Percentiles rank a stretch among this genome's conserved stretches.
These are phyloP conservation scores for Mungos mungo DNA, from an alignment of 2,113 vertebrate species.

Conservation along the genomic window DNA sequence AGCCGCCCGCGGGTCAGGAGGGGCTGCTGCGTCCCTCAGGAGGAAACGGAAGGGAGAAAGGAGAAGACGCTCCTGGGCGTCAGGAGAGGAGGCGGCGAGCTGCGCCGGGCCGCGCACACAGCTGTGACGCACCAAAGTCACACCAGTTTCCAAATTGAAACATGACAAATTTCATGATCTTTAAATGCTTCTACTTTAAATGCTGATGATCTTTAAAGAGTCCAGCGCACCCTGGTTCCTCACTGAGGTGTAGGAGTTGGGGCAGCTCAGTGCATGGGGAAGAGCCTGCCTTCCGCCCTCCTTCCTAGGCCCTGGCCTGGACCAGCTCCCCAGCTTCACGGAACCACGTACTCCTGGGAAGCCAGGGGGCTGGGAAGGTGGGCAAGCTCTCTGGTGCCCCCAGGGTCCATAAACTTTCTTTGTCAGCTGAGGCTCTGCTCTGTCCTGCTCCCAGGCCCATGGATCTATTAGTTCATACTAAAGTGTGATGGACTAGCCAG, in stretches of 20 bases:
- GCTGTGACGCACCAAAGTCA: background rate
- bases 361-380: background rate
- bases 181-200: background rate
- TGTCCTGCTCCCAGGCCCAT: background rate
- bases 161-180: background rate
- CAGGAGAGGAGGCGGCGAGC: background rate
- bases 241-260: background rate
- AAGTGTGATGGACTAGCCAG: background rate
- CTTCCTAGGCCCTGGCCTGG: background rate
- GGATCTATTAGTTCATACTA: background rate
- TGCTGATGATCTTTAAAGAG: background rate
- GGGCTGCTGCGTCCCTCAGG: background rate
- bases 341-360: background rate
- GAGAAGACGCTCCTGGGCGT: background rate
- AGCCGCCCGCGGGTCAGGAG: rapidly evolving
- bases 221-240: background rate
- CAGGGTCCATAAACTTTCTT: background rate
- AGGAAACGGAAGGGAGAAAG: background rate
- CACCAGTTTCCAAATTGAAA: background rate
- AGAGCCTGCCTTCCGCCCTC: background rate
- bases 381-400: background rate
- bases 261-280: background rate
- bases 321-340: background rate
- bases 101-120: background rate
- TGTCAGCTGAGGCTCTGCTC: background rate